These are phyloP conservation scores for Paramormyrops kingsleyae DNA, from an alignment of 2,113 vertebrate species.

Conservation along the genomic window DNA sequence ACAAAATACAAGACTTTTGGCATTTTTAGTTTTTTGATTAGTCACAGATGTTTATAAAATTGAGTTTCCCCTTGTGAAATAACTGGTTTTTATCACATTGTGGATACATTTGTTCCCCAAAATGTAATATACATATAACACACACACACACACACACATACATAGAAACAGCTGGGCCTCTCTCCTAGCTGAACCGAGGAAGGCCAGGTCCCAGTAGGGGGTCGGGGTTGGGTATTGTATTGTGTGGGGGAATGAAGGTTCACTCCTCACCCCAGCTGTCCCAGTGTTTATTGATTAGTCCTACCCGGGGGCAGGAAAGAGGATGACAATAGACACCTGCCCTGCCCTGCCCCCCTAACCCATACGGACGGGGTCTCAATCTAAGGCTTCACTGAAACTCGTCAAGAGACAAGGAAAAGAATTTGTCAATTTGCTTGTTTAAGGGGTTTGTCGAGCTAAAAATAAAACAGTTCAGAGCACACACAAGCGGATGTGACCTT, in stretches of 20 bases:
- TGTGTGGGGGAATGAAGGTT: constrained; percentile 53
- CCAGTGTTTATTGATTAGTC: constrained; percentile 55
- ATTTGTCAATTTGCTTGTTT: not conserved
- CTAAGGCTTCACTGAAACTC: constrained; percentile 10
- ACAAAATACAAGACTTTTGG: not conserved
- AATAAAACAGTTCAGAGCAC: not conserved
- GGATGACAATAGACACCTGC: constrained; percentile 41
- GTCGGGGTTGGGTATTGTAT: constrained; percentile 33
- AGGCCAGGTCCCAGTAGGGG: constrained; percentile 28
- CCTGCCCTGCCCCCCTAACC: constrained; percentile 1
- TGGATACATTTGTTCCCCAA: not conserved
- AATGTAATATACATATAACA: not conserved
- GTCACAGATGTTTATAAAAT: not conserved
- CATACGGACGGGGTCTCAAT: constrained; percentile 10
- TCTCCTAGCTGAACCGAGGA: constrained; percentile 24
- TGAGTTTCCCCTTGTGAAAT: not conserved
- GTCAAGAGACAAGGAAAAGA: constrained; percentile 12
- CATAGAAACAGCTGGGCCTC: not conserved
- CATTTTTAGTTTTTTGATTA: not conserved
- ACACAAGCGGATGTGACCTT: not conserved
- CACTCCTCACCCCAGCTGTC: constrained; percentile 51
- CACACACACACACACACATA: not conserved
- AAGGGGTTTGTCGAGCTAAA: not conserved
- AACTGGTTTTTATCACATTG: not conserved
- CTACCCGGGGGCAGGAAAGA: constrained; percentile 26